phyloP scores from a whole-genome alignment of 1,140 invertebrate genomes.

The Tetramorium parvispinum region DNA sequence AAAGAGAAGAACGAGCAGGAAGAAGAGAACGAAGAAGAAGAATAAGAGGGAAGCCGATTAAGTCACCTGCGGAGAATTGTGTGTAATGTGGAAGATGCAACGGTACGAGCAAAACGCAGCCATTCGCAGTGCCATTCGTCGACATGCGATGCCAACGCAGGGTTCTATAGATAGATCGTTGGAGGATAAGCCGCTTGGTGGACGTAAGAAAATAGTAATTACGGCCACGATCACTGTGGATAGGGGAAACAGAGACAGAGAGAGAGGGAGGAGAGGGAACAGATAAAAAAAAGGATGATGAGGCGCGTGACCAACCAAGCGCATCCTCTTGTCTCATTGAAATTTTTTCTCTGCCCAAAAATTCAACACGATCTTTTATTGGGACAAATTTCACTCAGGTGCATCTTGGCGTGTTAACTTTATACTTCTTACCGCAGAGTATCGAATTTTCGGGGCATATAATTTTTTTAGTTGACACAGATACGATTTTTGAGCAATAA shows the following conservation, averaged over 20 bases:
- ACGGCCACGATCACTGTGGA: constrained; percentile 64
- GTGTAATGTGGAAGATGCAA: constrained; percentile 57
- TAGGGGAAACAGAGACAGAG: constrained; percentile 23
- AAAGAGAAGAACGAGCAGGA: not conserved
- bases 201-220: constrained; percentile 76
- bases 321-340: constrained; percentile 52
- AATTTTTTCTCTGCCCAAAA: constrained; percentile 9
- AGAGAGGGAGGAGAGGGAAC: not conserved
- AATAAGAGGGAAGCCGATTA: constrained; percentile 55
- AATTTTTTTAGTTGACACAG: not conserved
- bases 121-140: constrained; percentile 57
- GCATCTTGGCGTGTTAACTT: not conserved
- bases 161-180: constrained; percentile 72
- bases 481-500: not conserved
- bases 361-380: constrained; percentile 27
- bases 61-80: constrained; percentile 63
- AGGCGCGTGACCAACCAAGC: constrained; percentile 38
- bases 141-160: constrained; percentile 55
- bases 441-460: not conserved
- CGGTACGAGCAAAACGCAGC: constrained; percentile 54
- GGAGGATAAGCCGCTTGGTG: constrained; percentile 64
- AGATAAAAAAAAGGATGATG: constrained; percentile 29
- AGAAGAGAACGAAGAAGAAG: constrained; percentile 25
- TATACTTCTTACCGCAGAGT: not conserved
- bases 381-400: constrained; percentile 22